Conservation (phyloP, 2,113 vertebrate species). For the Mandrillus leucophaeus region DNA sequence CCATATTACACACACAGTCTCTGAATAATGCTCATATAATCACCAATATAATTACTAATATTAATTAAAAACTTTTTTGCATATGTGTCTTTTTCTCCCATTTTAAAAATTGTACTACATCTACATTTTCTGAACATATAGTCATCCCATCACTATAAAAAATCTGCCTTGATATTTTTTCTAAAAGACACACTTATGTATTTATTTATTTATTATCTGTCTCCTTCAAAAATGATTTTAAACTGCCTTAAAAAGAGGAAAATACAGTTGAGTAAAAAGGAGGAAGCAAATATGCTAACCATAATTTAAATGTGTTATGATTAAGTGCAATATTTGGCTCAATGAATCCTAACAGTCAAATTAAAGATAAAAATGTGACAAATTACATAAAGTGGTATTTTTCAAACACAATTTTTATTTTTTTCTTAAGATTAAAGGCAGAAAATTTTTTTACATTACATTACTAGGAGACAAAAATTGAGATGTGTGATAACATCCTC, state of each 20-base stretch:
- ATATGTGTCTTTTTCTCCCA: neutral
- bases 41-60: neutral
- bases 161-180: neutral
- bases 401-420: neutral
- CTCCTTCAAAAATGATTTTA: neutral
- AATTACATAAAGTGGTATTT: neutral
- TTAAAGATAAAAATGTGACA: neutral
- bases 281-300: neutral
- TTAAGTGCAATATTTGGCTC: neutral
- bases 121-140: neutral
- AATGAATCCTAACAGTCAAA: neutral
- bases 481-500: neutral
- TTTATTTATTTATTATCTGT: neutral
- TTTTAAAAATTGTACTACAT: neutral
- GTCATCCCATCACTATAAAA: neutral
- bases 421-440: neutral
- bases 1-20: neutral
- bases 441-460: neutral
- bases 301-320: neutral
- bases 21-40: neutral
- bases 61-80: neutral
- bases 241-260: neutral
- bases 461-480: neutral
- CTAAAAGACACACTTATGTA: neutral
- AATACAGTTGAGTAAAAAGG: neutral